Conservation (phyloP, 1,140 invertebrate species). For the Sarcophaga peregrina region DNA sequence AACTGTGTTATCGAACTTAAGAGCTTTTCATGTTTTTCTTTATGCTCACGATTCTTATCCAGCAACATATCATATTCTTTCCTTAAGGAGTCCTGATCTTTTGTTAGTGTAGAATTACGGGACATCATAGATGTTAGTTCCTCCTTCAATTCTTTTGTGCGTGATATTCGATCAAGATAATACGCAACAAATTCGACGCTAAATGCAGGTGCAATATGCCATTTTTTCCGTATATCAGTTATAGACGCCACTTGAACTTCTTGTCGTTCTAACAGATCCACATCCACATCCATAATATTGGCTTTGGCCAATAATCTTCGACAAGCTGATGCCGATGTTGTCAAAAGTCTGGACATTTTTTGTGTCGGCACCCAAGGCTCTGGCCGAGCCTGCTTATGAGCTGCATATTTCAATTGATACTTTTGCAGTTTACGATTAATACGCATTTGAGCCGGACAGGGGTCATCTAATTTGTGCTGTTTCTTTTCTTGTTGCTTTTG, state of each 20-base stretch:
- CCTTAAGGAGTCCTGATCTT: constrained; percentile 79
- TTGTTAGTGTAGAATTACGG: constrained; percentile 77
- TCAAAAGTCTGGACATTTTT: constrained; percentile 90
- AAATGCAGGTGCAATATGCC: constrained; percentile 91
- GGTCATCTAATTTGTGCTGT: constrained; percentile 66
- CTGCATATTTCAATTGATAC: constrained; percentile 79
- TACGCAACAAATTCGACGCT: constrained; percentile 95
- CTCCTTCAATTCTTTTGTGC: constrained; percentile 81
- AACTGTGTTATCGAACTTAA: constrained; percentile 70
- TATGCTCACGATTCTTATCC: constrained; percentile 55
- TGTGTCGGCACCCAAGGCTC: constrained; percentile 93
- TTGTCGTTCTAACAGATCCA: constrained; percentile 79
- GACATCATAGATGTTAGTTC: constrained; percentile 80
- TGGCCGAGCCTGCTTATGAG: constrained; percentile 78
- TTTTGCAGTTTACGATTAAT: constrained; percentile 83
- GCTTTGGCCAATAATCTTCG: constrained; percentile 86
- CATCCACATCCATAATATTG: constrained; percentile 89
- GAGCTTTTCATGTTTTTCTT: constrained; percentile 54
- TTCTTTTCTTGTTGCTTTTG: constrained; percentile 65
- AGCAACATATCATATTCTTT: constrained; percentile 81
- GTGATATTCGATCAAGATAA: constrained; percentile 85
- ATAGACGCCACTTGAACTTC: constrained; percentile 83
- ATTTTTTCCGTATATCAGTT: constrained; percentile 89
- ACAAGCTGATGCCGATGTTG: constrained; percentile 90
- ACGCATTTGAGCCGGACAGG: constrained; percentile 75